Conservation (phyloP, 2,888 invertebrate genomes). For the Dynastes maya region DNA sequence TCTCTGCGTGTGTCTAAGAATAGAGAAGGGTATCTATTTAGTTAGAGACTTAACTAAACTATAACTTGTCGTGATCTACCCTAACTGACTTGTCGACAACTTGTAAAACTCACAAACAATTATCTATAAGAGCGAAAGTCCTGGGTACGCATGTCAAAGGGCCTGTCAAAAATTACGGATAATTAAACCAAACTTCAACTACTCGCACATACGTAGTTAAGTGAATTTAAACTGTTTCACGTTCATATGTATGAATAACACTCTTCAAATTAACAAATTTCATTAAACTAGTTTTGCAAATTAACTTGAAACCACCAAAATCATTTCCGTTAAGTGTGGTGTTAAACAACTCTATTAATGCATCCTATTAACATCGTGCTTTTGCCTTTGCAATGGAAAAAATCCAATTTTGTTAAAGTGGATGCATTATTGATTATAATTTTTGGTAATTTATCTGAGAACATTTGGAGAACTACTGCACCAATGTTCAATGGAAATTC, state of each 20-base stretch:
- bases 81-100: not conserved
- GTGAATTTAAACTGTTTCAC: not conserved
- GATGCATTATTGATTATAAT: not conserved
- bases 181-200: conserved; percentile 8
- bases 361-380: not conserved
- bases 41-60: not conserved
- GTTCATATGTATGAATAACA: not conserved
- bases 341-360: not conserved
- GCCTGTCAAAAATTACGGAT: not conserved
- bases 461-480: not conserved
- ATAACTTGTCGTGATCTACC: not conserved
- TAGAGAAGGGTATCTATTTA: not conserved
- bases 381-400: too few relatives aligned
- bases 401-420: not conserved
- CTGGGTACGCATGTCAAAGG: not conserved
- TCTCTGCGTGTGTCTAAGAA: too few relatives aligned
- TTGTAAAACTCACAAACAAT: not conserved
- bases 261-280: not conserved
- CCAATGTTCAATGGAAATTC: not conserved
- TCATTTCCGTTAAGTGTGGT: not conserved
- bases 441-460: not conserved
- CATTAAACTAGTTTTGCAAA: not conserved
- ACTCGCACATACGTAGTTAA: not conserved
- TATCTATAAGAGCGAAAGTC: not conserved
- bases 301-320: not conserved